Evolutionary conservation across 30 jellyfish, hydroid and myxozoan species (phyloP), one percentile per base, ranked within the genome.

Genomic region (Pseudorhiza aurosa): DNA sequence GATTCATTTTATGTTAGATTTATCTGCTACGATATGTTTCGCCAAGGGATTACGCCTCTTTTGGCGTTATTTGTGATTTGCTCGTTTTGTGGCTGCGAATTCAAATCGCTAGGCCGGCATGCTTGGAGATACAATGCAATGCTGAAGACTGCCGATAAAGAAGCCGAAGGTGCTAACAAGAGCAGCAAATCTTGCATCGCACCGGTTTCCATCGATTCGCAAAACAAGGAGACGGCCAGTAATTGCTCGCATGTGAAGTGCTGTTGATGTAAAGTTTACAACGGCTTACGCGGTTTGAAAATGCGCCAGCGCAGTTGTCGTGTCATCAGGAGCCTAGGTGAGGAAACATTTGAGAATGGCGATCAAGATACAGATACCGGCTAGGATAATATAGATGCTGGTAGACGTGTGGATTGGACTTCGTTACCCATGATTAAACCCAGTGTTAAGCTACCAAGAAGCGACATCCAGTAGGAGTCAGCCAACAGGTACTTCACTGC

Each of bases 1-100:
- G n/a, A n/a, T n/a, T n/a, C n/a, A n/a, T n/a, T n/a, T n/a, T n/a
- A n/a, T n/a, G n/a, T n/a, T n/a, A n/a, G n/a, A n/a, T n/a, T n/a
- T n/a, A n/a, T n/a, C n/a, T n/a, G n/a, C 53, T 40, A 7, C 15
- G 53, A 7, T 15, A 40, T 40, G 53, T 40, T 40, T 40, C 15
- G 53, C 53, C 15, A 40, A 9, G 53, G 53, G 15, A 40, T 40
- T 7, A 7, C 8, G 15, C 60, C 60, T 24, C 60, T 46, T 46
- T 12, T 46, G 60, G 22, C 60, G 15, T 46, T 46, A 27, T 46
- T 46, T n/a, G n/a, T n/a, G n/a, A 46, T 46, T 46, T 46, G 60
- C 19, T 46, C 60, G 21, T 46, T 46, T 46, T 46, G 60, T 46
- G 60, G 60, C 60, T 14, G 60, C 19, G n/a, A n/a, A n/a, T n/a